phyloP scores from a whole-genome alignment of 2,888 invertebrate genomes.

The Machimus rusticus region DNA sequence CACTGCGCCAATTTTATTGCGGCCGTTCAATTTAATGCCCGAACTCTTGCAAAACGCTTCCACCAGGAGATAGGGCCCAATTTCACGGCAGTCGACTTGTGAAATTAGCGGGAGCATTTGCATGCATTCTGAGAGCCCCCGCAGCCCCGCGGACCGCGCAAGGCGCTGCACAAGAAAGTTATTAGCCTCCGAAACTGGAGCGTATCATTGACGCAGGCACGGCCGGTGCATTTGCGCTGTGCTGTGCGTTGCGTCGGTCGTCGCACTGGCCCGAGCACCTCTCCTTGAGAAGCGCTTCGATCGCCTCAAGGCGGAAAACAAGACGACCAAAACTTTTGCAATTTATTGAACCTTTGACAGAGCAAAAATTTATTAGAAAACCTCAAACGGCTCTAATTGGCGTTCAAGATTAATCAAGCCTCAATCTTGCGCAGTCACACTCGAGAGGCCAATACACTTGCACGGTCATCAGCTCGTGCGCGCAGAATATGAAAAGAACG shows the following conservation, averaged over 20 bases:
- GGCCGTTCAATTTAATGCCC: neutral
- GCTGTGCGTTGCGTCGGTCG: neutral
- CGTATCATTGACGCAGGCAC: neutral
- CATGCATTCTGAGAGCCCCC: neutral
- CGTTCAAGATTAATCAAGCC: neutral
- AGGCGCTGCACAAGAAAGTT: neutral
- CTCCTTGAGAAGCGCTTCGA: neutral
- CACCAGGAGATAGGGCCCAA: neutral
- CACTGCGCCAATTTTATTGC: neutral
- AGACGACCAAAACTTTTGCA: neutral
- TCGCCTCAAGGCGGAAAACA: neutral
- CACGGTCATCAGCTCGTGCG: neutral
- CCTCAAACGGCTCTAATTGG: neutral
- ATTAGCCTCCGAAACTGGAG: neutral
- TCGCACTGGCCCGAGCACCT: neutral
- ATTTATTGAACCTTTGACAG: neutral
- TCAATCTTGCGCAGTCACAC: conserved; percentile 4
- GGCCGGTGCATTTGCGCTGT: neutral
- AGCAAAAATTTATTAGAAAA: neutral
- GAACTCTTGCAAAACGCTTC: neutral
- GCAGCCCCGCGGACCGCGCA: neutral
- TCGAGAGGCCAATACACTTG: conserved; percentile 1
- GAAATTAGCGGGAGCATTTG: neutral
- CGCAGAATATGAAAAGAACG: neutral
- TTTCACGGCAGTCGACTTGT: neutral